Evolutionary conservation across 2,888 invertebrate genomes (phyloP).

Genomic region (Apodemia duryi): DNA sequence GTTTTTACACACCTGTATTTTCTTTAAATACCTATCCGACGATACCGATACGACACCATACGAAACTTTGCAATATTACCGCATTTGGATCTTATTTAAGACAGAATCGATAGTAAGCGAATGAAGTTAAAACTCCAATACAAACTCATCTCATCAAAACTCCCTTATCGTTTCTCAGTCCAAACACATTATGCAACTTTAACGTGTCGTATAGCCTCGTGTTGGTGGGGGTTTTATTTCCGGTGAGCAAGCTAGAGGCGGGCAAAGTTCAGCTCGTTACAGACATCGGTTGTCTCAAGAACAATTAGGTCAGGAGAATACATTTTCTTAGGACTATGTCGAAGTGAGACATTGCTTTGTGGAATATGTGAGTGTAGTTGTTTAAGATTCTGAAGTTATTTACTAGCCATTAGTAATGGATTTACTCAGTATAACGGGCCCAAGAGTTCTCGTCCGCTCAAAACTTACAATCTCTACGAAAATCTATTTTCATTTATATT

Average conservation of each 20-base stretch:
- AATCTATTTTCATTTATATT: no score
- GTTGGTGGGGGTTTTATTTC: not conserved
- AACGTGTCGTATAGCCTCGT: constrained; percentile 2
- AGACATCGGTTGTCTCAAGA: not conserved
- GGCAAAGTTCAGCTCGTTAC: constrained; percentile 1
- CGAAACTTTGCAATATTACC: not conserved
- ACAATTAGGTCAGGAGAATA: constrained; percentile 5
- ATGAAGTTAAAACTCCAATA: not conserved
- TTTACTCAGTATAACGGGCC: no score
- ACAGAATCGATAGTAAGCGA: not conserved
- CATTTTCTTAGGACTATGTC: not conserved
- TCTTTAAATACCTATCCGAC: no score
- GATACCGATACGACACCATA: no score
- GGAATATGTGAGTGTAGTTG: not conserved
- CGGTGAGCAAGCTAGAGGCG: not conserved
- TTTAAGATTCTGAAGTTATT: no score
- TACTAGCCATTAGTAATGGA: no score
- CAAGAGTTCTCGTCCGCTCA: no score
- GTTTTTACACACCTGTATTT: no score
- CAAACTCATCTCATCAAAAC: constrained; percentile 6
- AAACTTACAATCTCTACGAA: no score
- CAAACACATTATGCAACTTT: constrained; percentile 11
- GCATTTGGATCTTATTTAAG: not conserved
- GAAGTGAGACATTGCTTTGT: not conserved
- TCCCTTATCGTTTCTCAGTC: constrained; percentile 1